Evolutionary conservation across 2,113 vertebrate species (phyloP), one percentile per base, ranked within the genome.

Genomic region (Conger conger): DNA sequence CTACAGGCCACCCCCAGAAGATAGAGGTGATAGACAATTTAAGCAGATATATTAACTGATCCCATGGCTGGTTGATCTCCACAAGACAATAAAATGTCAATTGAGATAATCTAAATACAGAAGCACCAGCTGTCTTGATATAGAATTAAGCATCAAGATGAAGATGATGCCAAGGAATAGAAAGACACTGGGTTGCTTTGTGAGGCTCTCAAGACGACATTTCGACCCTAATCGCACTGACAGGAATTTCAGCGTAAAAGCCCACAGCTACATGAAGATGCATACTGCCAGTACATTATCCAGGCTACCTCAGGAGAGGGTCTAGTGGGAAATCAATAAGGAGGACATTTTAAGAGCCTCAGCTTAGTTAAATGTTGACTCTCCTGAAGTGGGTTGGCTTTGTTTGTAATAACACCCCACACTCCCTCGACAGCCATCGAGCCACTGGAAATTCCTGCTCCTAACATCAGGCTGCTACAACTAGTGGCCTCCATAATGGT

Each of bases 211-310:
- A 20, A 38, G 35, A 30, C 15, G 4, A 15, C 33, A 78, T 38
- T 78, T 78, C 76, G 5, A 78, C 15, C 33, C 35, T 78, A 78
- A 78, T 78, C 76, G 33, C 90, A 0, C 89, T 88, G 87, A 88
- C 89, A 89, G 85, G 85, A 85, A 87, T 87, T 90, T 80, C 82
- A 88, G 87, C 79, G 88, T 87, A 83, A 89, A 87, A 82, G 77
- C 87, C 80, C 20, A 18, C 82, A 87, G 87, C 86, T 87, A 87
- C 89, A 91, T 92, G 91, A 76, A 53, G 88, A 86, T 88, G 89
- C 90, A 91, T 92, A 92, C 92, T 89, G 38, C 85, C 18, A 76
- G 13, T 68, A 85, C 80, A 85, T 92, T 90, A 90, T 83, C 87
- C 82, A 80, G 86, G 78, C 77, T 36, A 17, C 77, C 73, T 79